Evolutionary conservation across 37 sponge, comb jelly and placozoan genomes (phyloP).

Genomic region (Tethya wilhelma): DNA sequence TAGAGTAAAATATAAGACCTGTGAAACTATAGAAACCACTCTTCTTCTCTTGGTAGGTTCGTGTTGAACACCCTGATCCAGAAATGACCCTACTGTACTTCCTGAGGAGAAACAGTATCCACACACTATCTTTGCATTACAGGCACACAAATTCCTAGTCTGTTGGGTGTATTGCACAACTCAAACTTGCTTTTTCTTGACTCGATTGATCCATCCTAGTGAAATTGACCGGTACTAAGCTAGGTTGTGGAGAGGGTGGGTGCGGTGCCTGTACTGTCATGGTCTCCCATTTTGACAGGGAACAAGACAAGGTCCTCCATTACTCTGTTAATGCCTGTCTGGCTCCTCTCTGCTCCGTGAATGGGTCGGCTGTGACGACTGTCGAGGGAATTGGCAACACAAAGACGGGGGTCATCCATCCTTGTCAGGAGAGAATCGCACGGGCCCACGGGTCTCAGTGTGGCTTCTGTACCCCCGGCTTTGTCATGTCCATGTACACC

Average conservation of each 20-base stretch:
- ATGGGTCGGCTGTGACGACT: constrained; percentile 85
- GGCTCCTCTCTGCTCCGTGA: constrained; percentile 79
- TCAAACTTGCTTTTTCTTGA: no score
- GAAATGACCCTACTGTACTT: no score
- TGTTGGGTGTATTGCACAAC: no score
- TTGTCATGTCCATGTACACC: constrained; percentile 96
- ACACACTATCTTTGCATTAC: no score
- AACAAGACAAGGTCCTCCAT: constrained; percentile 59
- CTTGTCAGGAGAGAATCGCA: constrained; percentile 86
- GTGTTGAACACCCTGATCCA: no score
- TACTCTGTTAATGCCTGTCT: constrained; percentile 83
- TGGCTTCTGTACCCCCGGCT: constrained; percentile 94
- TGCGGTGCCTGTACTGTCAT: constrained; percentile 96
- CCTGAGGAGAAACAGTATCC: no score
- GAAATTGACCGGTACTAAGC: constrained; percentile 80
- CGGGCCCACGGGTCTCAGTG: constrained; percentile 90
- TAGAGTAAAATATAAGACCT: no score
- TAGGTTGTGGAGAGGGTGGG: constrained; percentile 93
- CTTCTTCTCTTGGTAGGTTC: no score
- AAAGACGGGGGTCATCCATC: constrained; percentile 58
- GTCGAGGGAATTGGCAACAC: constrained; percentile 91
- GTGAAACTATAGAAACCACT: no score
- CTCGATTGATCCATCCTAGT: no score
- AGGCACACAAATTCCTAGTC: no score
- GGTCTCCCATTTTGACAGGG: constrained; percentile 67